Percentiles rank a stretch among this genome's conserved stretches.
These are phyloP conservation scores for Gallinago jamesoni DNA, from an alignment of 2,113 vertebrate species.

Conservation along the genomic window DNA sequence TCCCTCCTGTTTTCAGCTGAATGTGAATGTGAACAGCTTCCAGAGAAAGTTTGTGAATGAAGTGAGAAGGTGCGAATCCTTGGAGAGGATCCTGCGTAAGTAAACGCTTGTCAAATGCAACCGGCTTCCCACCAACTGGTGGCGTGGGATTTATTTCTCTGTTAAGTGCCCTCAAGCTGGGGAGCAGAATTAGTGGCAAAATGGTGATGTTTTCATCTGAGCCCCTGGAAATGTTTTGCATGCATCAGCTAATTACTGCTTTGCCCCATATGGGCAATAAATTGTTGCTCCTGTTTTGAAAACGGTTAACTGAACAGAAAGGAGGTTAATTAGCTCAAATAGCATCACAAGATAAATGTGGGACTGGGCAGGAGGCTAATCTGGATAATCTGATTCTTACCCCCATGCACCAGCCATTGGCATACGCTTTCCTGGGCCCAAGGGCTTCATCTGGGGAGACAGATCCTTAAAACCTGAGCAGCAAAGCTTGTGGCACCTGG, in stretches of 20 bases:
- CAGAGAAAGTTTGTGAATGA: conserved; percentile 85
- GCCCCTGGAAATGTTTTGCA: conserved; percentile 12
- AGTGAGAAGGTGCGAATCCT: conserved; percentile 81
- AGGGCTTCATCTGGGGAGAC: not conserved
- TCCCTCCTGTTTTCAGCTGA: conserved; percentile 70
- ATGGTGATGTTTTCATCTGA: conserved; percentile 28
- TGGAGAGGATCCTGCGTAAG: conserved; percentile 84
- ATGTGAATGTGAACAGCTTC: conserved; percentile 79
- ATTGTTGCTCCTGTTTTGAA: conserved; percentile 7
- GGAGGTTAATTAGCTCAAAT: not conserved
- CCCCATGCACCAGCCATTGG: not conserved
- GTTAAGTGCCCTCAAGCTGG: conserved; percentile 22
- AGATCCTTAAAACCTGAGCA: not conserved
- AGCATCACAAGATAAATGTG: not conserved
- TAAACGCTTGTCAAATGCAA: not conserved
- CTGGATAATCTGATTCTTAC: not conserved
- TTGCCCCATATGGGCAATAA: conserved; percentile 13
- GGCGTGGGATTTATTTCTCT: conserved; percentile 38
- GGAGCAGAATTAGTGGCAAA: conserved; percentile 16
- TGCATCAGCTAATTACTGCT: not conserved
- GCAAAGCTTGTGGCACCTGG: accelerated
- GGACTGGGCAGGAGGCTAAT: not conserved
- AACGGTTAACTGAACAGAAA: not conserved
- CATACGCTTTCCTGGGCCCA: not conserved
- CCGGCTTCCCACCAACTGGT: not conserved